Conservation (phyloP, 1,140 invertebrate genomes). For the Amphibalanus amphitrite region DNA sequence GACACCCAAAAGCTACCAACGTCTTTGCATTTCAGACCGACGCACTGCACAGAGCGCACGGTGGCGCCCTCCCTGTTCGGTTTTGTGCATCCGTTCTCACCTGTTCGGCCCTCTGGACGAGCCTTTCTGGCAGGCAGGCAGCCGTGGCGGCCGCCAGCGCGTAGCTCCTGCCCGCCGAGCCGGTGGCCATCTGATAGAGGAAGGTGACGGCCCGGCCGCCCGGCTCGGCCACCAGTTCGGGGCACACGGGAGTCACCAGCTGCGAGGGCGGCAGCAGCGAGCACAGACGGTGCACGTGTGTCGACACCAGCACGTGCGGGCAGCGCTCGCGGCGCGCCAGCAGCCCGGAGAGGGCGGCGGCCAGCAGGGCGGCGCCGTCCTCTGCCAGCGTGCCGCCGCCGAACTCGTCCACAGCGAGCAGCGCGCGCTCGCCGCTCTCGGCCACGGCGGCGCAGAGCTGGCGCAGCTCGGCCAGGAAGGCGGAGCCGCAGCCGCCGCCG, state of each 20-base stretch:
- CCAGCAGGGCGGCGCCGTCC: neutral
- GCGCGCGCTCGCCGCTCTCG: neutral
- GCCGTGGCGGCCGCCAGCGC: neutral
- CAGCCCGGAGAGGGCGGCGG: neutral
- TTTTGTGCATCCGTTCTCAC: too few species aligned
- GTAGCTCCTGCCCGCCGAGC: neutral
- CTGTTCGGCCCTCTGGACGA: neutral
- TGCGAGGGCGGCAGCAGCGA: constrained; percentile 1
- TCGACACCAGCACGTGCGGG: constrained; percentile 32
- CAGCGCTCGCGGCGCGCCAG: constrained; percentile 8
- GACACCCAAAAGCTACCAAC: too few species aligned
- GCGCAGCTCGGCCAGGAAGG: neutral
- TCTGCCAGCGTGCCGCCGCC: neutral
- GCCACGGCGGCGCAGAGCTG: neutral
- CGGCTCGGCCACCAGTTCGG: neutral
- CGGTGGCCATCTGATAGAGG: neutral
- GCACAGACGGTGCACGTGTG: neutral
- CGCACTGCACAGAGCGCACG: too few species aligned
- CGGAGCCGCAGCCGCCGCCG: neutral
- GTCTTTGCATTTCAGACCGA: too few species aligned
- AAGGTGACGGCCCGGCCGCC: neutral
- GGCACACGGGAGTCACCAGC: constrained; percentile 10
- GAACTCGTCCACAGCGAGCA: neutral
- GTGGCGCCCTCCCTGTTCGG: too few species aligned
- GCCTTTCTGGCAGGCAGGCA: neutral